phyloP scores from a whole-genome alignment of 2,113 vertebrate genomes.

The Hippopotamus amphibius region DNA sequence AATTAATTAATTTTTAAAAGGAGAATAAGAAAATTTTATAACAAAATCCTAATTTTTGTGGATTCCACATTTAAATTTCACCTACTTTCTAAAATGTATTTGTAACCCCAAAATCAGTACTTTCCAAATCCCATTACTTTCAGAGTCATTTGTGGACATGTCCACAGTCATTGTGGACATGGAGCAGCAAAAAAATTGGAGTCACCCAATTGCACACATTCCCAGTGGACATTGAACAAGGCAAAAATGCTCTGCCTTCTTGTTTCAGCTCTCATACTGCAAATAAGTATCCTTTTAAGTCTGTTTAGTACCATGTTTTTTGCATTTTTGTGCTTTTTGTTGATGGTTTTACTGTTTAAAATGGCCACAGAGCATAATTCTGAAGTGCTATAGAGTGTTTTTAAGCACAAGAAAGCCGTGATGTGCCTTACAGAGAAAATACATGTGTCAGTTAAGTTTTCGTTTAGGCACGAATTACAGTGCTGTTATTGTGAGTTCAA shows the following conservation, averaged over 20 bases:
- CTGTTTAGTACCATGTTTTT: neutral
- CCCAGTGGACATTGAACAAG: neutral
- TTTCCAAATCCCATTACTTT: neutral
- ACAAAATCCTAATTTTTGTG: neutral
- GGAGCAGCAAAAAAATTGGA: neutral
- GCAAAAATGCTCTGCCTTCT: neutral
- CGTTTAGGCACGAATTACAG: neutral
- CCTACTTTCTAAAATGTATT: neutral
- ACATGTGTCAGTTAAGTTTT: neutral
- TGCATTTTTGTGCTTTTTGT: neutral
- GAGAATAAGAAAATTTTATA: neutral
- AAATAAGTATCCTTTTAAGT: neutral
- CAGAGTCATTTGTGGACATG: neutral
- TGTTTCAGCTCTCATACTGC: neutral
- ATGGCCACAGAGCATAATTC: neutral
- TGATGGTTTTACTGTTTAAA: neutral
- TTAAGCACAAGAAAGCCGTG: neutral
- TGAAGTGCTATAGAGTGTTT: neutral
- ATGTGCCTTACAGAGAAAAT: neutral
- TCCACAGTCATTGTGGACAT: neutral
- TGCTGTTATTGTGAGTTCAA: neutral
- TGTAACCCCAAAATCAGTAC: neutral
- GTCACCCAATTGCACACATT: neutral
- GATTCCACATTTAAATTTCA: neutral
- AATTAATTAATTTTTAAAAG: neutral